Conservation (phyloP, 1,140 invertebrate species). For the Drosophila fuyamai region DNA sequence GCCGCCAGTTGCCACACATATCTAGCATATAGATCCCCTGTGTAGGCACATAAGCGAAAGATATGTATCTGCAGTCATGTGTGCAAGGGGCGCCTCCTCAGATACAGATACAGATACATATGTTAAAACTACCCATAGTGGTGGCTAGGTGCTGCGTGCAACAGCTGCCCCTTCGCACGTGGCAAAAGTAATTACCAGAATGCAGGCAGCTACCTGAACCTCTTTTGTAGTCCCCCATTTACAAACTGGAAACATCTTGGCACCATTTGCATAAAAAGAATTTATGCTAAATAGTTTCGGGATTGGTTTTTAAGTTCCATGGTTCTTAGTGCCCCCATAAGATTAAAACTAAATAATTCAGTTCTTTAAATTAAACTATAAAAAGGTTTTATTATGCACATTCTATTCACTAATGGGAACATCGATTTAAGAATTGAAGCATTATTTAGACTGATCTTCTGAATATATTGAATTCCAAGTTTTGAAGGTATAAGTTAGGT, state of each 20-base stretch:
- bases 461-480: too few relatives aligned
- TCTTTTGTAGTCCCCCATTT: conserved; percentile 5
- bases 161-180: conserved; percentile 73
- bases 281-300: conserved; percentile 12
- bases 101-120: conserved; percentile 35
- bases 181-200: conserved; percentile 48
- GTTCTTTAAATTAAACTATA: background rate
- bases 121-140: background rate
- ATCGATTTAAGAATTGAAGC: too few relatives aligned
- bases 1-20: conserved; percentile 5
- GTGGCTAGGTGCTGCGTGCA: conserved; percentile 47
- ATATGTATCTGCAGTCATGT: conserved; percentile 47
- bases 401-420: background rate
- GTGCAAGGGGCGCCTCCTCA: conserved; percentile 4
- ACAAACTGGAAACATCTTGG: conserved; percentile 11
- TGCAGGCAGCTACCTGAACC: conserved; percentile 41
- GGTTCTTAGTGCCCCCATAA: background rate
- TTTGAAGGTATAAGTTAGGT: too few relatives aligned
- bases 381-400: background rate
- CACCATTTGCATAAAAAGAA: conserved; percentile 34
- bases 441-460: too few relatives aligned
- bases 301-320: background rate
- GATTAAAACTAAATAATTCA: too few relatives aligned
- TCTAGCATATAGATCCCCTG: conserved; percentile 5
- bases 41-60: conserved; percentile 13